Percentiles rank a stretch among this genome's conserved stretches.
Evolutionary conservation across 1,140 invertebrate species (phyloP).

Genomic region (Lasaia peninsularis): DNA sequence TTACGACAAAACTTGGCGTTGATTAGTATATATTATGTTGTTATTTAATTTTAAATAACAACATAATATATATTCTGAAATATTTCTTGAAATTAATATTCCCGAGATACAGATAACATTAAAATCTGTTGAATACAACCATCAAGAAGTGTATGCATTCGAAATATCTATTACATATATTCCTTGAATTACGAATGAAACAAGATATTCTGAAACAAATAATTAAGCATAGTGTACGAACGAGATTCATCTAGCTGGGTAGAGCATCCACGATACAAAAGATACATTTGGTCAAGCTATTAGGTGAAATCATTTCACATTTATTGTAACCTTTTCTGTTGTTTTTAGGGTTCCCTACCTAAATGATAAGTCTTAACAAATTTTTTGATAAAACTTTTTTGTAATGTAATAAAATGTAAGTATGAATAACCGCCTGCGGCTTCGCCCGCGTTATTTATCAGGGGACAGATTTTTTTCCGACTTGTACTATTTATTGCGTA

Average conservation of each 20-base stretch:
- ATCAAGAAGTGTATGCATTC: not conserved
- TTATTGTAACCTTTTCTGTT: not conserved
- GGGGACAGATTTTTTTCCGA: too few species aligned
- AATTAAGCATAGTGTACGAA: not conserved
- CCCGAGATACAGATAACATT: not conserved
- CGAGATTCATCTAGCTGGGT: not conserved
- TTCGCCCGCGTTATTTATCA: too few species aligned
- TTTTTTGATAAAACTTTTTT: not conserved
- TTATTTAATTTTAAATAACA: not conserved
- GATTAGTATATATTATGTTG: too few species aligned
- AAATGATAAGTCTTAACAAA: too few species aligned
- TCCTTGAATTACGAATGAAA: not conserved
- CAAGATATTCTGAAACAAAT: conserved; percentile 2
- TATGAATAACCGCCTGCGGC: too few species aligned
- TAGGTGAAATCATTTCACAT: not conserved
- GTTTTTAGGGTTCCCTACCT: too few species aligned
- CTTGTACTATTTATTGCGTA: too few species aligned
- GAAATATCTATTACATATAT: not conserved
- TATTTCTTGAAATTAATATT: not conserved
- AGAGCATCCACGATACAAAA: not conserved
- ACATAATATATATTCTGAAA: not conserved
- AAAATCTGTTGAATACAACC: not conserved
- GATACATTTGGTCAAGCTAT: not conserved
- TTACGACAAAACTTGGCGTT: too few species aligned
- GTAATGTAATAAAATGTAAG: too few species aligned